Conservation (phyloP, 2,888 invertebrate species). For the Pseudolycoriella hygida region DNA sequence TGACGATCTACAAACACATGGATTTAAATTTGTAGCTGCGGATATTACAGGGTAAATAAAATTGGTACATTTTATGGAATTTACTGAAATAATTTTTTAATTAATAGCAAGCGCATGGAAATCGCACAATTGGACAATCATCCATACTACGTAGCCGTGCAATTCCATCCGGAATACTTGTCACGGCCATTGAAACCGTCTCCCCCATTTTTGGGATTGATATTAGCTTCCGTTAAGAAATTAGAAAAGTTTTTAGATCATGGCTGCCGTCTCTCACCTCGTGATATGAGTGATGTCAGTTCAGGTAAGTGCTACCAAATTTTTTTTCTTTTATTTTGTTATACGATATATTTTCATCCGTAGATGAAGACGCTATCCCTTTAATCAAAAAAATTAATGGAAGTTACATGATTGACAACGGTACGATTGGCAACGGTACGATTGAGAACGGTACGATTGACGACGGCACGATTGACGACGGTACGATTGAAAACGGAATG, state of each 20-base stretch:
- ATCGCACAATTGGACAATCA: constrained; percentile 74
- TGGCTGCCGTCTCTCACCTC: constrained; percentile 48
- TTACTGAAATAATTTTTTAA: too few species aligned
- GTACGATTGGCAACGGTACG: too few species aligned
- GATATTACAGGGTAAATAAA: constrained; percentile 52
- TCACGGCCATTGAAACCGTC: constrained; percentile 83
- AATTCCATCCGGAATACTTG: constrained; percentile 96
- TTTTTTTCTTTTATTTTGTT: too few species aligned
- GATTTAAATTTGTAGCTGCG: constrained; percentile 76
- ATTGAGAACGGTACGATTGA: too few species aligned
- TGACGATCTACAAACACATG: constrained; percentile 54
- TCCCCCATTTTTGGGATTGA: constrained; percentile 86
- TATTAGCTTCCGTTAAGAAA: constrained; percentile 67
- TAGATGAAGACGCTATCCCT: too few species aligned
- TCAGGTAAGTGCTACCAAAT: too few species aligned
- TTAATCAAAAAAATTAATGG: too few species aligned
- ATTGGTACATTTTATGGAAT: too few species aligned
- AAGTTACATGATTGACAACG: too few species aligned
- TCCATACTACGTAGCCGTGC: constrained; percentile 86
- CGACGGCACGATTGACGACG: too few species aligned
- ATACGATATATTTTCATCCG: too few species aligned
- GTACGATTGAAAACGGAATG: too few species aligned
- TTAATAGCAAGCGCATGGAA: constrained; percentile 73
- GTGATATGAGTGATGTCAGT: constrained; percentile 51
- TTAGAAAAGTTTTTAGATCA: constrained; percentile 51